These are phyloP conservation scores for Zele albiditarsus DNA, from an alignment of 2,888 invertebrate species.

Conservation along the genomic window DNA sequence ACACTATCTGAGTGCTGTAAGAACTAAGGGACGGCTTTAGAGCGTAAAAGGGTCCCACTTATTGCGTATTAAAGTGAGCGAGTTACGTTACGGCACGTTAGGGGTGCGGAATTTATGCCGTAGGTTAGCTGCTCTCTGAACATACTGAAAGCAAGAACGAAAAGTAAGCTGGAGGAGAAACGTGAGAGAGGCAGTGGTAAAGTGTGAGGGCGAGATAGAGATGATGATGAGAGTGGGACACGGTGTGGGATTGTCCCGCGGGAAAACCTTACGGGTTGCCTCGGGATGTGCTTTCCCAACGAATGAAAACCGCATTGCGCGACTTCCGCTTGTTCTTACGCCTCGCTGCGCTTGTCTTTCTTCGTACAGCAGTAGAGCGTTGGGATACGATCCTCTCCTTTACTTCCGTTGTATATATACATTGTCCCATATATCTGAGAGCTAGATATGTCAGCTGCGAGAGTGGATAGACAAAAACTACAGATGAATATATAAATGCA, in stretches of 20 bases:
- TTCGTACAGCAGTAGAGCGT: not conserved
- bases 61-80: conserved; percentile 61
- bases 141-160: not conserved
- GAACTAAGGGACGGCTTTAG: conserved; percentile 33
- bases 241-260: conserved; percentile 18
- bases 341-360: conserved; percentile 36
- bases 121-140: conserved; percentile 29
- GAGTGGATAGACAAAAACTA: not conserved
- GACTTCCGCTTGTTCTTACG: conserved; percentile 43
- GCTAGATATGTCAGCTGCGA: not conserved
- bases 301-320: conserved; percentile 43
- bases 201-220: too few species aligned
- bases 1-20: conserved; percentile 6
- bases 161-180: not conserved
- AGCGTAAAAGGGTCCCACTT: conserved; percentile 43
- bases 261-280: conserved; percentile 15
- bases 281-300: conserved; percentile 29
- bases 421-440: not conserved
- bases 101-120: conserved; percentile 51
- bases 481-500: not conserved
- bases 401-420: not conserved
- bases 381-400: conserved; percentile 5
- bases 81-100: conserved; percentile 56
- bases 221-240: not conserved
- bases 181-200: too few species aligned